phyloP scores from a whole-genome alignment of 2,888 invertebrate species.

The Cephus pulcher region DNA sequence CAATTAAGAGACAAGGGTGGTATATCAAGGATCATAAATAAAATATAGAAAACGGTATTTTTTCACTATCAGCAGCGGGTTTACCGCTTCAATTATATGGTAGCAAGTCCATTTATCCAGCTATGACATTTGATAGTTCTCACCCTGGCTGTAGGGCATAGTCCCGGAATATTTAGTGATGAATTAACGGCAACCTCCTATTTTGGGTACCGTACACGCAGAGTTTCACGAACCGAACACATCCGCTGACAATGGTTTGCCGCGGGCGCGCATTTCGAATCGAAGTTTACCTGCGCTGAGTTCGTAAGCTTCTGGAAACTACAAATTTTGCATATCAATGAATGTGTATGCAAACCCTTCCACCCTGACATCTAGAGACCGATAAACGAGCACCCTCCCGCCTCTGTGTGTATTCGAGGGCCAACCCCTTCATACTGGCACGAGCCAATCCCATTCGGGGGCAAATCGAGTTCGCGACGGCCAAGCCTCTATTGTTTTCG shows the following conservation, averaged over 20 bases:
- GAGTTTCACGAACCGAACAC: neutral
- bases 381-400: neutral
- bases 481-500: neutral
- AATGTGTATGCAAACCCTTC: constrained; percentile 37
- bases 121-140: neutral
- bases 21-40: neutral
- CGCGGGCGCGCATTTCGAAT: constrained; percentile 11
- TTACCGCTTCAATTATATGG: neutral
- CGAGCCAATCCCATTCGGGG: neutral
- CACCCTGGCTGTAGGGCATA: neutral
- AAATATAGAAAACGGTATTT: neutral
- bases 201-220: neutral
- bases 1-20: neutral
- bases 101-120: neutral
- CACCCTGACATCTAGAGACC: neutral
- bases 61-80: neutral
- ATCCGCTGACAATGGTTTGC: neutral
- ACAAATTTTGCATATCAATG: constrained; percentile 58
- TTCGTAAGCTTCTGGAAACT: constrained; percentile 45
- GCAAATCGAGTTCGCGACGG: neutral
- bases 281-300: constrained; percentile 44
- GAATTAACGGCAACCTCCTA: constrained; percentile 1
- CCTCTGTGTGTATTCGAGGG: neutral
- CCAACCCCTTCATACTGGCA: neutral
- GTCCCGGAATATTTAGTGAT: neutral